phyloP scores from a whole-genome alignment of 2,797 vertebrate species.

The Sciurus vulgaris region DNA sequence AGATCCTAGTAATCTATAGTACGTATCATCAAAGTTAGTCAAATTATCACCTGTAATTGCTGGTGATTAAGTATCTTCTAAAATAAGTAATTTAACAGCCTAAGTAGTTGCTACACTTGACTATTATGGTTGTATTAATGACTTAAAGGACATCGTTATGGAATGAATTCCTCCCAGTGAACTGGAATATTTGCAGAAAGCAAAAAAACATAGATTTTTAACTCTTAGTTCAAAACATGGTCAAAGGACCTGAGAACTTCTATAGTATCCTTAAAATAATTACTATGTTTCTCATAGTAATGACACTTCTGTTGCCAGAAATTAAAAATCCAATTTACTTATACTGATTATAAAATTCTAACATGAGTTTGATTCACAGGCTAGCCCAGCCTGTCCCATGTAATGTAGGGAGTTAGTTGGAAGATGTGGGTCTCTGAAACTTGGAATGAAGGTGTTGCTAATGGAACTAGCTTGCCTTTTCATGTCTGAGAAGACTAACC shows the following conservation, averaged over 20 bases:
- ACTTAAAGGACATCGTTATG: not conserved
- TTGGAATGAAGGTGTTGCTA: not conserved
- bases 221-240: constrained; percentile 21
- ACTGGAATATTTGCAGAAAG: not conserved
- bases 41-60: not conserved
- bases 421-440: not conserved
- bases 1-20: not conserved
- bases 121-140: not conserved
- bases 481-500: not conserved
- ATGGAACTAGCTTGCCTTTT: not conserved
- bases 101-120: not conserved
- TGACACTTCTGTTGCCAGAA: not conserved
- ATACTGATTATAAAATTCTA: not conserved
- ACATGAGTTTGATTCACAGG: not conserved
- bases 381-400: not conserved
- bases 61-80: not conserved
- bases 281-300: not conserved
- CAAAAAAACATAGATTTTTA: constrained; percentile 11
- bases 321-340: constrained; percentile 16
- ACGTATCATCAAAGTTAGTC: constrained; percentile 4
- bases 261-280: constrained; percentile 15
- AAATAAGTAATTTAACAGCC: not conserved
- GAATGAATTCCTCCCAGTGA: not conserved
- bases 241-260: not conserved
- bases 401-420: not conserved